Evolutionary conservation across 2,888 invertebrate genomes (phyloP).

Genomic region (Sericinus montela): DNA sequence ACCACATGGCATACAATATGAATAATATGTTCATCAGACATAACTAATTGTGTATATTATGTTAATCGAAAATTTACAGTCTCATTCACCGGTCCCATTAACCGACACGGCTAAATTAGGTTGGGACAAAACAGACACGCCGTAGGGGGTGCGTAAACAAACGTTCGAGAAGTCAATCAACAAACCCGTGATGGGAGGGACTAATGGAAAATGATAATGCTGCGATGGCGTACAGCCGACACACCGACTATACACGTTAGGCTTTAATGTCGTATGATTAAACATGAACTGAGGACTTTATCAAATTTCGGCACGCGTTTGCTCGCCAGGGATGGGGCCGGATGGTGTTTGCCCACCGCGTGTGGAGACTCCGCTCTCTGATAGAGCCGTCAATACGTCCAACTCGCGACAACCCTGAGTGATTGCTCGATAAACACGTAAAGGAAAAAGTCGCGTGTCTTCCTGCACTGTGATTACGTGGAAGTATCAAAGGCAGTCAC

Average conservation of each 20-base stretch:
- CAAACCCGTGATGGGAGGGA: slow-evolving; percentile 27
- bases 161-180: slow-evolving; percentile 47
- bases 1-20: too few species aligned
- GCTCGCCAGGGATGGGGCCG: slow-evolving; percentile 49
- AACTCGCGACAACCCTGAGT: slow-evolving; percentile 56
- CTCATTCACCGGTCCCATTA: background rate
- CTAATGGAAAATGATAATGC: slow-evolving; percentile 68
- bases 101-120: slow-evolving; percentile 10
- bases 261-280: slow-evolving; percentile 72
- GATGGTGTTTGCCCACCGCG: slow-evolving; percentile 67
- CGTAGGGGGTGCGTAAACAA: slow-evolving; percentile 19
- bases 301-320: slow-evolving; percentile 77
- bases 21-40: too few species aligned
- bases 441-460: background rate
- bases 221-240: slow-evolving; percentile 44
- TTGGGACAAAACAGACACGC: slow-evolving; percentile 11
- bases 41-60: background rate
- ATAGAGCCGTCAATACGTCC: slow-evolving; percentile 72
- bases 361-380: slow-evolving; percentile 56
- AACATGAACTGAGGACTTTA: slow-evolving; percentile 72
- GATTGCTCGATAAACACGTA: slow-evolving; percentile 62
- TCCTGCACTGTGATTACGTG: background rate
- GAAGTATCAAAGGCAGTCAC: background rate
- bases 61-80: slow-evolving; percentile 1
- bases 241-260: slow-evolving; percentile 48